A percentile compares a stretch with the other conserved stretches of the same genome.
Conservation (phyloP, 1,140 invertebrate genomes). For the Carcinoscorpius rotundicauda region DNA sequence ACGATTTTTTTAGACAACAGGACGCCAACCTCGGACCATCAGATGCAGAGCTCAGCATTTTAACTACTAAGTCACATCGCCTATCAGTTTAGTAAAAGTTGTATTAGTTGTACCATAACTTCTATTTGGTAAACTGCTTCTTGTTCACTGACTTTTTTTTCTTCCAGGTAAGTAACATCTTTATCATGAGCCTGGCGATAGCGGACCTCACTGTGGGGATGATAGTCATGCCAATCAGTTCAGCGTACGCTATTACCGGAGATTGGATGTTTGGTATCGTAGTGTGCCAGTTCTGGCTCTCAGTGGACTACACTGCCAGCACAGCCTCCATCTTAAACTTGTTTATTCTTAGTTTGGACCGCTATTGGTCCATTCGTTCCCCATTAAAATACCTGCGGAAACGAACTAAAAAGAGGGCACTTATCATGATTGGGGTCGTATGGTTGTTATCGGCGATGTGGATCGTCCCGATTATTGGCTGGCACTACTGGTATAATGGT, state of each 20-base stretch:
- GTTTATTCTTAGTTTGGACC: conserved; percentile 37
- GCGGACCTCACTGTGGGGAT: conserved; percentile 49
- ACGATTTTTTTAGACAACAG: too few relatives aligned
- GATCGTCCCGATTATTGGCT: conserved; percentile 41
- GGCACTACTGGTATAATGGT: conserved; percentile 31
- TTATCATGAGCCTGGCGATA: conserved; percentile 49
- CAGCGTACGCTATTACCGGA: conserved; percentile 45
- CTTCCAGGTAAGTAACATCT: conserved; percentile 47
- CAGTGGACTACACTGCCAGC: conserved; percentile 47
- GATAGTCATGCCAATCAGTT: conserved; percentile 49
- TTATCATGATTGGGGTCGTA: conserved; percentile 40
- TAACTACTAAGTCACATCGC: too few relatives aligned
- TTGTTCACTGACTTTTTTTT: too few relatives aligned
- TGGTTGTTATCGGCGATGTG: conserved; percentile 41
- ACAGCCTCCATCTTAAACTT: conserved; percentile 51
- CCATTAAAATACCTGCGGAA: conserved; percentile 46
- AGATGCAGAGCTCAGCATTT: too few relatives aligned
- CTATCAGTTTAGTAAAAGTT: too few relatives aligned
- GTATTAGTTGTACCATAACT: too few relatives aligned
- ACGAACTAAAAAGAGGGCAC: conserved; percentile 43
- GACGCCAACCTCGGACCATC: too few relatives aligned
- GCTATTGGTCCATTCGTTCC: conserved; percentile 46
- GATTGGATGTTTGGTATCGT: conserved; percentile 43
- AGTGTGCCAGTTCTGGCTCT: conserved; percentile 41
- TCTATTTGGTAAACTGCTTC: too few relatives aligned